phyloP scores from a whole-genome alignment of 2,797 vertebrate species.

The Anableps anableps region DNA sequence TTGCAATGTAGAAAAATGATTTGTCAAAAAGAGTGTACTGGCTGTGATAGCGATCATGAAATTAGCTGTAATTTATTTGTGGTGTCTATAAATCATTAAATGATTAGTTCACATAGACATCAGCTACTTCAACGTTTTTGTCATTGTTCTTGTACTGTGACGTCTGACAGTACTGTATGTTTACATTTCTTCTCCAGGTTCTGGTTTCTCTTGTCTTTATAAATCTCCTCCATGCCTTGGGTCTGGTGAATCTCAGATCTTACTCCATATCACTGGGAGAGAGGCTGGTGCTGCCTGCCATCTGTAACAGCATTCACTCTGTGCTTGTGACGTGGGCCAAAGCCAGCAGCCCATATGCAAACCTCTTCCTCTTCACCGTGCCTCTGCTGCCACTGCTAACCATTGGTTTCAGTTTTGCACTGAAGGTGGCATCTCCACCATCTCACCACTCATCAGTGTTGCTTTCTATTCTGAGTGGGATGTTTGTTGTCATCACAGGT shows the following conservation, averaged over 20 bases:
- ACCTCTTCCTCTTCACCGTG: slow-evolving; percentile 63
- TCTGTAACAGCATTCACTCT: slow-evolving; percentile 73
- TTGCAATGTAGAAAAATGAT: background rate
- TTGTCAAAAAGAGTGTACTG: background rate
- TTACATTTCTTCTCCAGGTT: slow-evolving; percentile 63
- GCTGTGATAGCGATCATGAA: background rate
- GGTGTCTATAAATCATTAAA: background rate
- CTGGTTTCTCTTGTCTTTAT: slow-evolving; percentile 72
- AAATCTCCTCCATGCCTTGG: slow-evolving; percentile 68
- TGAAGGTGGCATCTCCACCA: slow-evolving; percentile 60
- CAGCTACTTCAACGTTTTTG: background rate
- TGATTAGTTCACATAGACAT: background rate
- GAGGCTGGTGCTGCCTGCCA: slow-evolving; percentile 76
- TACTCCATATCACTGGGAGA: slow-evolving; percentile 76
- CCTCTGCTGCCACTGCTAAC: slow-evolving; percentile 75
- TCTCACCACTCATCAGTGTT: slow-evolving; percentile 53
- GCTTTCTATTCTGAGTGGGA: slow-evolving; percentile 65
- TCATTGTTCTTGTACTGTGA: background rate
- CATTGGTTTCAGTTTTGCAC: slow-evolving; percentile 63
- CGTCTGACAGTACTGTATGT: background rate
- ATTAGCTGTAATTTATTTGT: background rate
- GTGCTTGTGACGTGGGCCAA: slow-evolving; percentile 76
- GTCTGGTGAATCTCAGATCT: slow-evolving; percentile 62
- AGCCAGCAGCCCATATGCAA: slow-evolving; percentile 54
- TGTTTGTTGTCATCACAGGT: slow-evolving; percentile 74